A percentile compares a stretch with the other conserved stretches of the same genome.
Conservation (phyloP, 1,140 invertebrate genomes). For the Megalonaias nervosa region DNA sequence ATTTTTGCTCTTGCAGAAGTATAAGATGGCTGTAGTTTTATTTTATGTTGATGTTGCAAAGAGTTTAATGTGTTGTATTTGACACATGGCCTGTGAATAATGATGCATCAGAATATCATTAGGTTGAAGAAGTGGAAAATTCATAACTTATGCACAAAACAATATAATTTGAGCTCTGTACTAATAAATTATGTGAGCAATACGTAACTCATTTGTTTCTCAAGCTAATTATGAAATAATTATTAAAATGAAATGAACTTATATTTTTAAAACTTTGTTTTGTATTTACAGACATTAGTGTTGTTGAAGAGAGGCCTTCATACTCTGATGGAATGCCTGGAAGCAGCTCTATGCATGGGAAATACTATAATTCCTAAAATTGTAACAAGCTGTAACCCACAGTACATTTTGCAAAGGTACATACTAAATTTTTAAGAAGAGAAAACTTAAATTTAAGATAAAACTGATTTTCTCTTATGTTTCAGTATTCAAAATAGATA, state of each 20-base stretch:
- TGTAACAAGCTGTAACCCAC: conserved; percentile 2
- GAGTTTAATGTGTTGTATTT: too few species aligned
- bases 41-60: too few species aligned
- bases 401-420: conserved; percentile 20
- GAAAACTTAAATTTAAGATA: background rate
- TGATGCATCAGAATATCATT: background rate
- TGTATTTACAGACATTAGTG: conserved; percentile 14
- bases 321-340: conserved; percentile 18
- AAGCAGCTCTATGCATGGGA: conserved; percentile 11
- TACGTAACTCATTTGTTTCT: background rate
- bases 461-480: background rate
- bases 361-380: conserved; percentile 18
- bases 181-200: background rate
- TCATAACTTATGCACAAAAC: background rate
- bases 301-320: conserved; percentile 25
- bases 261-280: background rate
- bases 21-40: too few species aligned
- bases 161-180: background rate
- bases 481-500: background rate
- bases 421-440: background rate
- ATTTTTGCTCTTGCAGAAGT: too few species aligned
- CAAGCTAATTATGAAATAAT: too few species aligned
- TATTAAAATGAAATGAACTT: background rate
- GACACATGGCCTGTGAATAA: background rate
- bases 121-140: background rate